These are phyloP conservation scores for Aix galericulata DNA, from an alignment of 2,113 vertebrate genomes.

Conservation along the genomic window DNA sequence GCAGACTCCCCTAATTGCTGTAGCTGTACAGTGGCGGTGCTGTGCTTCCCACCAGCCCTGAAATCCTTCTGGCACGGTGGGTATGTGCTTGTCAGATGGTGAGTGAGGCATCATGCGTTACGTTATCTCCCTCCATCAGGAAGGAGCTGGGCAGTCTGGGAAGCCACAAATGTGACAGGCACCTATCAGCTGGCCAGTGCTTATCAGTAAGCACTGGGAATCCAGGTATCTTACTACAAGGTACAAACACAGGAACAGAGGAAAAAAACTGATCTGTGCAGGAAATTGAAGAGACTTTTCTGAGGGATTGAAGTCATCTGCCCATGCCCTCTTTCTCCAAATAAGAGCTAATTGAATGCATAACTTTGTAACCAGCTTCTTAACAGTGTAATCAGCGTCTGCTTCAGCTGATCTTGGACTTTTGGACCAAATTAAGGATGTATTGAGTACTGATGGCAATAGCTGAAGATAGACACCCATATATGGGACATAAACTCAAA, in stretches of 20 bases:
- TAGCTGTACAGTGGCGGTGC: neutral
- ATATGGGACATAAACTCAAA: neutral
- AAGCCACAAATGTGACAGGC: neutral
- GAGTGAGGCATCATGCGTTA: neutral
- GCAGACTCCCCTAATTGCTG: neutral
- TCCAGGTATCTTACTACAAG: neutral
- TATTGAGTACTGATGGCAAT: neutral
- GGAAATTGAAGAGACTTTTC: neutral
- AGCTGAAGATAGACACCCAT: neutral
- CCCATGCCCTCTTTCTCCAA: neutral
- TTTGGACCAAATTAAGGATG: neutral
- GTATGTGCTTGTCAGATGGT: neutral
- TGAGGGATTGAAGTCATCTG: neutral
- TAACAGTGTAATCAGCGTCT: rapidly evolving
- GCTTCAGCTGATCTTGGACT: neutral
- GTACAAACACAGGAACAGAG: neutral
- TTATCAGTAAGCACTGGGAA: neutral
- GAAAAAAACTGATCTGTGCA: neutral
- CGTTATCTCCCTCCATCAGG: neutral
- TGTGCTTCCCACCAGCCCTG: neutral
- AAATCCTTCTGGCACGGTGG: neutral
- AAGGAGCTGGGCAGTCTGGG: neutral
- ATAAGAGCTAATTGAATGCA: neutral
- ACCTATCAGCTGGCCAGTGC: neutral
- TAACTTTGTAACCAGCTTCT: neutral